Evolutionary conservation across 30 jellyfish, hydroid and myxozoan species (phyloP), one percentile per base, ranked within the genome.

Genomic region (Rhopilema esculentum): DNA sequence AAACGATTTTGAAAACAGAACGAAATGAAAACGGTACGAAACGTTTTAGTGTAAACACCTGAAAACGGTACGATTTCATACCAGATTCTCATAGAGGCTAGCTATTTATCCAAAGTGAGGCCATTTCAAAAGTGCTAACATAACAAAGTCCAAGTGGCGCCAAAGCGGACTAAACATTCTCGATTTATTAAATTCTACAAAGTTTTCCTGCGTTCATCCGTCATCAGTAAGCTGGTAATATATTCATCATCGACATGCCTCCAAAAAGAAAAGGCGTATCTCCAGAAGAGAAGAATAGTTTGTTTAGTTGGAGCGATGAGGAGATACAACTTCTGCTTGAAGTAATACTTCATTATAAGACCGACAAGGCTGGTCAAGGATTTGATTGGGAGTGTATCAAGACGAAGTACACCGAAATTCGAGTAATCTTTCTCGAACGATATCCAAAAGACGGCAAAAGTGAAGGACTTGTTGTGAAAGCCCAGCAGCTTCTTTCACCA

Each of bases 281-380:
- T 25, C 67, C 51, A 29, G 86, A 75, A 75, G 86, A 75, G 48
- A 75, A 51, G 49, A 75, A 49, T 33, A 75, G 67, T 27, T 48
- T 51, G 67, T 49, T 75, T 75, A 75, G 71, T 27, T 33, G 86
- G 86, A 75, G 72, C 63, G 88, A 62, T 22, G 78, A 78, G 78
- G 88, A 78, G 78, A 57, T 78, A 62, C 78, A 62, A 62, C 53
- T 78, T 51, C 88, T 78, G 28, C 78, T 78, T 40, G 64, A 78
- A 78, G 78, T 78, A 61, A 57, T 61, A 57, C 88, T 21, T 8
- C 88, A 78, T 33, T 57, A 78, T 64, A 78, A 78, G 63, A 23
- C 77, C 12, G 83, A 81, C 82, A 81, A 81, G 68, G 91, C 71
- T 12, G 84, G 73, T 31, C 73, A 65, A 62, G 89, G 89, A 21